These are phyloP conservation scores for Muricea muricata DNA, from an alignment of 92 coral and sea anemone species.

Conservation along the genomic window DNA sequence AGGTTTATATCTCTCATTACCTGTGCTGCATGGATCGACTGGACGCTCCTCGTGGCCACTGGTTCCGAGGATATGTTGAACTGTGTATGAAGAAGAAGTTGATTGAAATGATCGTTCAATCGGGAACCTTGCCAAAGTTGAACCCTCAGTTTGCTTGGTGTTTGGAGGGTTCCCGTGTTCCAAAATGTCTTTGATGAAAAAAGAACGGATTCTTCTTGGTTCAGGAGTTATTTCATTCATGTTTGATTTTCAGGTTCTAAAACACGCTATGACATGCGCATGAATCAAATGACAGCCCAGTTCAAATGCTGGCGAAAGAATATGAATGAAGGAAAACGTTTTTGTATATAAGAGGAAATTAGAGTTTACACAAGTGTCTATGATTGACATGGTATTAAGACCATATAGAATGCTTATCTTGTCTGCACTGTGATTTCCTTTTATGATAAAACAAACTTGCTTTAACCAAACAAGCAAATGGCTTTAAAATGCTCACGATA, in stretches of 20 bases:
- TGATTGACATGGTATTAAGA: slow-evolving; percentile 46
- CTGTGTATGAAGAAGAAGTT: background rate
- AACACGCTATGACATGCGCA: background rate
- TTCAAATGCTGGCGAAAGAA: slow-evolving; percentile 33
- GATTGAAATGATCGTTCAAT: background rate
- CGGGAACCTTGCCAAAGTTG: background rate
- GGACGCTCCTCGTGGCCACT: slow-evolving; percentile 10
- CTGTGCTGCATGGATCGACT: slow-evolving; percentile 25
- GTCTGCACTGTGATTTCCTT: slow-evolving; percentile 46
- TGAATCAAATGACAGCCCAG: slow-evolving; percentile 11
- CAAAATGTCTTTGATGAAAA: slow-evolving; percentile 46
- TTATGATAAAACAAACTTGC: slow-evolving; percentile 44
- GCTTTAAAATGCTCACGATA: slow-evolving; percentile 31
- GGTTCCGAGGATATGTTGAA: slow-evolving; percentile 23
- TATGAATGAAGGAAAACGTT: slow-evolving; percentile 16
- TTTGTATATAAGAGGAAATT: slow-evolving; percentile 40
- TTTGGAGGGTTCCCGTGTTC: slow-evolving; percentile 7
- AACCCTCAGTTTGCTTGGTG: background rate
- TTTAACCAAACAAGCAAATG: slow-evolving; percentile 49
- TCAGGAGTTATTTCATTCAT: slow-evolving; percentile 18
- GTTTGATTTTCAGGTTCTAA: background rate
- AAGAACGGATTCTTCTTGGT: slow-evolving; percentile 32
- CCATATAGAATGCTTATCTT: slow-evolving; percentile 54
- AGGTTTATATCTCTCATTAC: background rate
- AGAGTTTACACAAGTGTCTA: slow-evolving; percentile 51